Conservation (phyloP, 2,888 invertebrate species). For the Eugnorisma glareosa region DNA sequence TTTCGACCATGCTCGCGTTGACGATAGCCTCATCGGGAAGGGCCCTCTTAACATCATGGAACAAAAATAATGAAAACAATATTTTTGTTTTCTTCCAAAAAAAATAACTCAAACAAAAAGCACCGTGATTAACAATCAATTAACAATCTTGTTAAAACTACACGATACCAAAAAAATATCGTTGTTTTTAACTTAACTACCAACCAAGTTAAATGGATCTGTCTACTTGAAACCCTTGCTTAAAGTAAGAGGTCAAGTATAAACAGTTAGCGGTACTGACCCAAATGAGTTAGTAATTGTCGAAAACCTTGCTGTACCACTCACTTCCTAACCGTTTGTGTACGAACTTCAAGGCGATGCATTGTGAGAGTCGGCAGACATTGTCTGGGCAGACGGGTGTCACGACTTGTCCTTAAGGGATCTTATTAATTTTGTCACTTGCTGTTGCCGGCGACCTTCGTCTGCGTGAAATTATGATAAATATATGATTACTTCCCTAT, state of each 20-base stretch:
- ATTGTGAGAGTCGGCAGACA: conserved; percentile 54
- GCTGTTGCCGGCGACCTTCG: too few species aligned
- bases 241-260: conserved; percentile 22
- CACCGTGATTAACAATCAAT: conserved; percentile 42
- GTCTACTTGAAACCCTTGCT: not conserved
- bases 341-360: conserved; percentile 63
- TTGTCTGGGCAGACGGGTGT: conserved; percentile 30
- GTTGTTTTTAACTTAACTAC: conserved; percentile 10
- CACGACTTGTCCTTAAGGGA: conserved; percentile 31
- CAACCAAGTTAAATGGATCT: conserved; percentile 16
- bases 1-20: too few species aligned
- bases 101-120: conserved; percentile 1
- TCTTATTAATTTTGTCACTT: conserved; percentile 12
- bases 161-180: conserved; percentile 40
- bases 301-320: conserved; percentile 64
- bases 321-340: conserved; percentile 65
- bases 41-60: too few species aligned
- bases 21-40: too few species aligned
- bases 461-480: too few species aligned
- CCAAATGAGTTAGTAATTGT: conserved; percentile 62
- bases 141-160: conserved; percentile 46
- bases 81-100: not conserved
- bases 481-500: too few species aligned
- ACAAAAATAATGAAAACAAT: conserved; percentile 1
- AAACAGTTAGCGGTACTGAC: conserved; percentile 49